Evolutionary conservation across 2,113 vertebrate species (phyloP).

Genomic region (Toxotes chatareus): DNA sequence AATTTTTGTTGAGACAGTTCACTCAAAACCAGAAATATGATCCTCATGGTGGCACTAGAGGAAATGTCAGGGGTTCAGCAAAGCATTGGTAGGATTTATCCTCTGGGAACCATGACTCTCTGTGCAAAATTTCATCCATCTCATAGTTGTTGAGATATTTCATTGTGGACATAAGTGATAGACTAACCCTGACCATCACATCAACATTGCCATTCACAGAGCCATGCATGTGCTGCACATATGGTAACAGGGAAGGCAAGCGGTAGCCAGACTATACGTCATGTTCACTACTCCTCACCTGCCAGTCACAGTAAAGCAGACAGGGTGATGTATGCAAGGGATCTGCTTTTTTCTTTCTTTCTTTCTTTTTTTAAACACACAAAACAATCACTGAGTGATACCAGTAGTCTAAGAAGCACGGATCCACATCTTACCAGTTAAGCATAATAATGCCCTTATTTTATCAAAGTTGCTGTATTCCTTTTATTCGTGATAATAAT

Average conservation of each 20-base stretch:
- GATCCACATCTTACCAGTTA: too few relatives aligned
- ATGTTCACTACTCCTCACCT: constrained; percentile 9
- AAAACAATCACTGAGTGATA: not conserved
- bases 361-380: not conserved
- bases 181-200: not conserved
- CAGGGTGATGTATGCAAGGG: not conserved
- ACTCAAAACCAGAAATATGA: not conserved
- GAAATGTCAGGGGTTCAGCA: not conserved
- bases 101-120: too few relatives aligned
- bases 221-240: not conserved
- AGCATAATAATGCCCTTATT: not conserved
- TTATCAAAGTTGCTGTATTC: not conserved
- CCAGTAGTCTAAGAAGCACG: not conserved
- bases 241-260: not conserved
- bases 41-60: not conserved
- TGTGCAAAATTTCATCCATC: too few relatives aligned
- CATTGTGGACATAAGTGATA: not conserved
- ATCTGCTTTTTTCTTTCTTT: not conserved
- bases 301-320: not conserved
- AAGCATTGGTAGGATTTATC: too few relatives aligned
- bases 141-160: not conserved
- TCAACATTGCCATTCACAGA: too few relatives aligned
- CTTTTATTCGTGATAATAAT: not conserved
- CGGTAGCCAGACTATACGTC: not conserved
- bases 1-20: not conserved